Evolutionary conservation across 2,888 invertebrate species (phyloP).

Genomic region (Hyppa rectilinea): DNA sequence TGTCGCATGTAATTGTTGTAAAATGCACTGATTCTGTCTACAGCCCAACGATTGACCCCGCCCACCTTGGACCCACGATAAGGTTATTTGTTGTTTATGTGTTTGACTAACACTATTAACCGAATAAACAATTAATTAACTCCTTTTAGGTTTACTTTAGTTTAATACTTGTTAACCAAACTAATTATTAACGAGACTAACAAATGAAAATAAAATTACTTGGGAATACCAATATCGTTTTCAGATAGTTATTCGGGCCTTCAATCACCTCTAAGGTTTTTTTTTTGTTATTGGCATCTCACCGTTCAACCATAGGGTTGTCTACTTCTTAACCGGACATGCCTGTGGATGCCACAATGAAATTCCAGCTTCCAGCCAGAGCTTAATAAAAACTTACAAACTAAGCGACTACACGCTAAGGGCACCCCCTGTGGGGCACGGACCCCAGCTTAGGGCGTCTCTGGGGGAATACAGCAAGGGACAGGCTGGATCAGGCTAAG

Average conservation of each 20-base stretch:
- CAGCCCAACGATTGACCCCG: constrained; percentile 68
- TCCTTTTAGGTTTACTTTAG: constrained; percentile 6
- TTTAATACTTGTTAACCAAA: constrained; percentile 19
- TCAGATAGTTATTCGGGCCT: background rate
- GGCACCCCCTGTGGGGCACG: too few relatives aligned
- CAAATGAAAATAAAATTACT: background rate
- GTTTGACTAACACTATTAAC: constrained; percentile 50
- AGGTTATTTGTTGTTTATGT: constrained; percentile 73
- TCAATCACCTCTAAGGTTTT: background rate
- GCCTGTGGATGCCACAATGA: too few relatives aligned
- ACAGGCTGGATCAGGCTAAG: too few relatives aligned
- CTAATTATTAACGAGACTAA: constrained; percentile 12
- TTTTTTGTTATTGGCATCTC: too few relatives aligned
- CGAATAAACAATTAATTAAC: constrained; percentile 28
- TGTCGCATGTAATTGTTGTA: constrained; percentile 75
- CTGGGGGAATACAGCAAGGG: too few relatives aligned
- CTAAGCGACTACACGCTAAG: too few relatives aligned
- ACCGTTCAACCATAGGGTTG: too few relatives aligned
- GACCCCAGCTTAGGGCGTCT: too few relatives aligned
- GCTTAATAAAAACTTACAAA: too few relatives aligned
- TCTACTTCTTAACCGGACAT: too few relatives aligned
- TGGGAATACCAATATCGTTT: background rate
- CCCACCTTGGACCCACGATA: constrained; percentile 58
- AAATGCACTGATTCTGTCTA: constrained; percentile 79
- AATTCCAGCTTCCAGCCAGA: too few relatives aligned